Evolutionary conservation across 1,140 invertebrate genomes (phyloP).

Genomic region (Zaprionus gabonicus): DNA sequence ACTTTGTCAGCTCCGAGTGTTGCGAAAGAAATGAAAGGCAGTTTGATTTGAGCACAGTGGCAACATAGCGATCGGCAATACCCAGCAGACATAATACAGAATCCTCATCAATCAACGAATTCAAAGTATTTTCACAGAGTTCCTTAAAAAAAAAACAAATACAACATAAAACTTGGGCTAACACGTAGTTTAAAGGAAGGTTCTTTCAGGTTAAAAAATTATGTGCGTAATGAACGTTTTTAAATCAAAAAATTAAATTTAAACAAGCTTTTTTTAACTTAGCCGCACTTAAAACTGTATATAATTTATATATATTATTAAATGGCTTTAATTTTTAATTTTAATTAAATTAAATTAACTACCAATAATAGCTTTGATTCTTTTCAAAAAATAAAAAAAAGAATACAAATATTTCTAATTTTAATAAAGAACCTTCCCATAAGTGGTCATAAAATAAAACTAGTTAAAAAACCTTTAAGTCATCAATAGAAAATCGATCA

Average conservation of each 20-base stretch:
- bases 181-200: not conserved
- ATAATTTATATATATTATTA: no score
- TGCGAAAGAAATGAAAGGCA: constrained; percentile 86
- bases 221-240: no score
- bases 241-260: no score
- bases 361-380: no score
- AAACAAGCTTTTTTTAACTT: no score
- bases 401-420: no score
- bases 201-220: no score
- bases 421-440: not conserved
- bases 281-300: no score
- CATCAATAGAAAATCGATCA: constrained; percentile 84
- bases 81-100: constrained; percentile 88
- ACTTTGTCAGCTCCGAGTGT: constrained; percentile 87
- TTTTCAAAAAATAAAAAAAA: no score
- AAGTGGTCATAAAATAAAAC: not conserved
- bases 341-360: no score
- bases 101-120: constrained; percentile 87
- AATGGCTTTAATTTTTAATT: no score
- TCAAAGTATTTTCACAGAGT: constrained; percentile 87
- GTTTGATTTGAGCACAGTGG: constrained; percentile 86
- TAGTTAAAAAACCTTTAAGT: constrained; percentile 63
- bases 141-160: constrained; percentile 69
- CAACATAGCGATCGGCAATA: constrained; percentile 89
- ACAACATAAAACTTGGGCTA: not conserved